Conservation (phyloP, 2,888 invertebrate genomes). For the Tachina grossa region DNA sequence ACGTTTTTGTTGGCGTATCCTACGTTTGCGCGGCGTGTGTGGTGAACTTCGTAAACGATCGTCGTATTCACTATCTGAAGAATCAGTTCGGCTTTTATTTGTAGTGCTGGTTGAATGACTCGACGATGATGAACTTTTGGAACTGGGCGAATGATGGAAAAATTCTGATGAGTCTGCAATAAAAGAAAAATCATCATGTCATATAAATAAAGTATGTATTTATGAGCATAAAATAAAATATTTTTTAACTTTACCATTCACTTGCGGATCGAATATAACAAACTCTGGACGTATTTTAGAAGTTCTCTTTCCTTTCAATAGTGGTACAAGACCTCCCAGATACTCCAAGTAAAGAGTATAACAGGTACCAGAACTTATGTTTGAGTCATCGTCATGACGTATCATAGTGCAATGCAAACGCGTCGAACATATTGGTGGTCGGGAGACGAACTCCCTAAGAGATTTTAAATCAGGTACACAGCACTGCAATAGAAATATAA, state of each 20-base stretch:
- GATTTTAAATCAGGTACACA: slow-evolving; percentile 95
- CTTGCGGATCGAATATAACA: slow-evolving; percentile 97
- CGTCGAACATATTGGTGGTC: slow-evolving; percentile 92
- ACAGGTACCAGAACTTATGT: slow-evolving; percentile 87
- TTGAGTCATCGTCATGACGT: slow-evolving; percentile 93
- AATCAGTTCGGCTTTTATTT: slow-evolving; percentile 85
- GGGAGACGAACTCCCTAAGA: slow-evolving; percentile 95
- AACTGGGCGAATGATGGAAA: slow-evolving; percentile 83
- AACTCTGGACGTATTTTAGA: slow-evolving; percentile 99
- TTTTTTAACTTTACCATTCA: slow-evolving; percentile 85
- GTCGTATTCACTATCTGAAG: slow-evolving; percentile 87
- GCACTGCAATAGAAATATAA: slow-evolving; percentile 85
- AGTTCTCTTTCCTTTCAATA: slow-evolving; percentile 96
- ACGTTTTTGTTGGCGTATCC: slow-evolving; percentile 84
- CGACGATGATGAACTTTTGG: slow-evolving; percentile 84
- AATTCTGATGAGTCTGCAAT: slow-evolving; percentile 78
- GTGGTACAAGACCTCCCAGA: slow-evolving; percentile 96
- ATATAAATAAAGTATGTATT: too few species aligned
- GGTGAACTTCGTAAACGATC: slow-evolving; percentile 89
- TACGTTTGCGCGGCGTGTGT: slow-evolving; percentile 89
- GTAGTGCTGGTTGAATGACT: slow-evolving; percentile 84
- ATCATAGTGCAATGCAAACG: slow-evolving; percentile 99
- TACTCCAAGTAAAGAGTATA: slow-evolving; percentile 97
- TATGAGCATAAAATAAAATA: too few species aligned
- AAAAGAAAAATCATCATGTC: background rate